Base-by-base conservation (phyloP, 2,888 invertebrate genomes). In the Ectemnius cavifrons region DNA sequence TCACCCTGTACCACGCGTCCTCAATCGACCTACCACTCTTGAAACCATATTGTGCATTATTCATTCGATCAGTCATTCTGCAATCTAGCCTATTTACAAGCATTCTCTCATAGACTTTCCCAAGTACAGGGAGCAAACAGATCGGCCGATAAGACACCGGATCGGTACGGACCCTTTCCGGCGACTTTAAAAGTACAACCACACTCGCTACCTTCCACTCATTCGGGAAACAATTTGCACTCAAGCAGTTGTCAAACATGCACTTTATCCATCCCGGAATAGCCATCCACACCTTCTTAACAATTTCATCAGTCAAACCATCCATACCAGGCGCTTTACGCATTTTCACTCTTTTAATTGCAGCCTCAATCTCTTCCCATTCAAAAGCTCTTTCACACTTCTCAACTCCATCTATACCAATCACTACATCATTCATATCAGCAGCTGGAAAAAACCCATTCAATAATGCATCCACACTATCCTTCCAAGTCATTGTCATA, bases 81-180 rank as follows among this genome's bases (percentile, higher is more conserved):
- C 37, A n/a, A n/a, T n/a, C n/a, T n/a, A n/a, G n/a, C n/a, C n/a
- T n/a, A n/a, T n/a, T n/a, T n/a, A n/a, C n/a, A 60, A 70, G 60
- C 18, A 61, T 45, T 14, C 45, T 14, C 4, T 65, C 60, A 13
- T 65, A 23, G 0, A 16, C 23, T 4, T 56, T 61, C 0, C 27
- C 64, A 0, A 60, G 13, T 45, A 60, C 59, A 3, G 49, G n/a
- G 28, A 69, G 11, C 23, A 69, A 4, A 6, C 49, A 47, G 0
- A 63, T 69, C 8, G 63, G 69, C 23, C 69, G 16, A 6, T 69
- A 69, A 0, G 63, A 69, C 27, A 20, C 3, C 2, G 60, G 63
- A 13, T 63, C 59, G 16, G 59, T 28, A 8, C 58, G 13, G 13
- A 52, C 60, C n/a, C 6, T 60, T 0, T 64, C 60, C 0, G 45